Percentiles rank a stretch among this genome's conserved stretches.
phyloP scores from a whole-genome alignment of 2,113 vertebrate species.

The Scytalopus superciliaris region DNA sequence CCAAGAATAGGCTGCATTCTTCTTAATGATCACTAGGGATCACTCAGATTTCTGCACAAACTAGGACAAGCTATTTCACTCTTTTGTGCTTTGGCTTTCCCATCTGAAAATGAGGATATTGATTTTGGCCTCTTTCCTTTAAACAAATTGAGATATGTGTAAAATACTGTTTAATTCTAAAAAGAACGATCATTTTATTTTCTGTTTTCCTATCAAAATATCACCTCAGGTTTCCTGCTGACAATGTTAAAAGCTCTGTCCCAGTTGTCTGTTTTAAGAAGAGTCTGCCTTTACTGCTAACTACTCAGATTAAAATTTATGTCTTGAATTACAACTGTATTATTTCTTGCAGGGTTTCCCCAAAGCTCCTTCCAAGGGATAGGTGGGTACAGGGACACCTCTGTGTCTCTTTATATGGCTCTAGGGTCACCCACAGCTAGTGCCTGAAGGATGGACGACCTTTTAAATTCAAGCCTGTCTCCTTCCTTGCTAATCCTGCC shows the following conservation, averaged over 20 bases:
- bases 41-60: not conserved
- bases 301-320: not conserved
- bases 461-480: not conserved
- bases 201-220: not conserved
- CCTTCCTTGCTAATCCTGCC: not conserved
- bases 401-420: not conserved
- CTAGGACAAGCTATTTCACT: not conserved
- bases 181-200: not conserved
- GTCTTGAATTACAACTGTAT: not conserved
- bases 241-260: not conserved
- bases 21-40: slow-evolving; percentile 1
- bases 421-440: not conserved
- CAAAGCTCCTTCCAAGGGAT: not conserved
- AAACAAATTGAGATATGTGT: not conserved
- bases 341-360: not conserved
- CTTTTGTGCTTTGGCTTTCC: not conserved
- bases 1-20: not conserved
- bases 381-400: not conserved
- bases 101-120: not conserved
- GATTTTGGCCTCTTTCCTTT: not conserved
- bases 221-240: not conserved
- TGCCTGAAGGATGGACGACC: not conserved
- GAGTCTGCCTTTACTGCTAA: not conserved
- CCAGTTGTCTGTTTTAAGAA: not conserved
- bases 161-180: not conserved